These are phyloP conservation scores for Amia ocellicauda DNA, from an alignment of 2,113 vertebrate genomes.

Conservation along the genomic window DNA sequence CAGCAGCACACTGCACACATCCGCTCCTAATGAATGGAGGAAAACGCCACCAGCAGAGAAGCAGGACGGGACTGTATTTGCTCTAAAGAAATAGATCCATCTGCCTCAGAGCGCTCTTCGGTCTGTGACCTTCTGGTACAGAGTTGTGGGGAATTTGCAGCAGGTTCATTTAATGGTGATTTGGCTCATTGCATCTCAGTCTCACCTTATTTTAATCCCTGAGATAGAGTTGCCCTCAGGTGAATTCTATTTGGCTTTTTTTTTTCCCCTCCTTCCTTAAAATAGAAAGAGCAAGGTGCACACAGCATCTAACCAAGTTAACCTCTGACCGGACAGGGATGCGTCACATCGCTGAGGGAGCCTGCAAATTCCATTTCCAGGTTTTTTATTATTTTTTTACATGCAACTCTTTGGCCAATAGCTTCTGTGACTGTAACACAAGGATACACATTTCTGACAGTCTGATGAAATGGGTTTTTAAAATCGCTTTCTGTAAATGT, in stretches of 20 bases:
- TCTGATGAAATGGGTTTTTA: too few relatives aligned
- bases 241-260: constrained; percentile 1
- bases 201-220: constrained; percentile 10
- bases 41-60: background rate
- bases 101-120: background rate
- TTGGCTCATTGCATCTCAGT: constrained; percentile 9
- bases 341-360: too few relatives aligned
- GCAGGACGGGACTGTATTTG: background rate
- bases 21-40: background rate
- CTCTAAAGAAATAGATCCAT: constrained; percentile 3
- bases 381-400: too few relatives aligned
- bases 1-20: too few relatives aligned
- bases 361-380: too few relatives aligned
- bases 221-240: constrained; percentile 8
- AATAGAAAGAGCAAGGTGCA: background rate
- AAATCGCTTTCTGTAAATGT: too few relatives aligned
- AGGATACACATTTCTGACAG: too few relatives aligned
- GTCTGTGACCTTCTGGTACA: background rate
- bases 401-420: too few relatives aligned
- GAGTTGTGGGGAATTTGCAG: background rate
- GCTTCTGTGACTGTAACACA: too few relatives aligned
- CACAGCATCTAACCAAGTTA: background rate
- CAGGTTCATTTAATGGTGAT: constrained; percentile 1
- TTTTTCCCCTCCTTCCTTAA: constrained; percentile 8
- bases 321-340: too few relatives aligned